These are phyloP conservation scores for Aphelinus certus DNA, from an alignment of 1,140 invertebrate species.

Conservation along the genomic window DNA sequence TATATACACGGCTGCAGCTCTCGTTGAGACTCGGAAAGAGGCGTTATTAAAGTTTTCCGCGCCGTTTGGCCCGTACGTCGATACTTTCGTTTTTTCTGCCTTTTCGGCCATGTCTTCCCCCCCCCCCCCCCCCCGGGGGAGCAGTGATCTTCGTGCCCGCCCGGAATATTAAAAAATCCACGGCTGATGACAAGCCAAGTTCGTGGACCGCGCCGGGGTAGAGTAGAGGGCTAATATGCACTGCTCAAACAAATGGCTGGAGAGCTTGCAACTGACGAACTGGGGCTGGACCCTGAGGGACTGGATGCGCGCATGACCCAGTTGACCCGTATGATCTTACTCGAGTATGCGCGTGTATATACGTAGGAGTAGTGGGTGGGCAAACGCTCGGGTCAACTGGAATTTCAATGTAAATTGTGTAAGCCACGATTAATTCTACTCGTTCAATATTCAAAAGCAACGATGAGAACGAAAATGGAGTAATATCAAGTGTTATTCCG, in stretches of 20 bases:
- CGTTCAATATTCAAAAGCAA: no score
- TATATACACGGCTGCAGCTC: neutral
- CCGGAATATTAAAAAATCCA: slow-evolving; percentile 30
- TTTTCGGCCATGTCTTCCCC: slow-evolving; percentile 12
- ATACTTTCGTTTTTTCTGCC: neutral
- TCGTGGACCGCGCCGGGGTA: neutral
- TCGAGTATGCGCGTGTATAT: no score
- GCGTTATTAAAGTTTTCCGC: slow-evolving; percentile 31
- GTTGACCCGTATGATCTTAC: neutral
- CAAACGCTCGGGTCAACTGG: no score
- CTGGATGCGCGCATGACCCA: neutral
- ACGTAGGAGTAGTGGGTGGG: no score
- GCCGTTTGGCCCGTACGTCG: neutral
- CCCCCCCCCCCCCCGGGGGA: neutral
- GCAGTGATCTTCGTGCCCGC: neutral
- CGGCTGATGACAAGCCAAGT: slow-evolving; percentile 27
- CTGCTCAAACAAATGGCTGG: slow-evolving; percentile 17
- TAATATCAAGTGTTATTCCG: no score
- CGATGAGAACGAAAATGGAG: no score
- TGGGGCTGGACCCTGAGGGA: neutral
- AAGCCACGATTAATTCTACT: no score
- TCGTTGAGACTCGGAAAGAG: neutral
- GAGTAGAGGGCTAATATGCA: neutral
- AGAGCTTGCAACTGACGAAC: neutral
- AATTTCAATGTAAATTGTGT: no score